Percentiles rank a stretch among this genome's conserved stretches.
Evolutionary conservation across 2,888 invertebrate genomes (phyloP).

Genomic region (Caenorhabditis sp.): DNA sequence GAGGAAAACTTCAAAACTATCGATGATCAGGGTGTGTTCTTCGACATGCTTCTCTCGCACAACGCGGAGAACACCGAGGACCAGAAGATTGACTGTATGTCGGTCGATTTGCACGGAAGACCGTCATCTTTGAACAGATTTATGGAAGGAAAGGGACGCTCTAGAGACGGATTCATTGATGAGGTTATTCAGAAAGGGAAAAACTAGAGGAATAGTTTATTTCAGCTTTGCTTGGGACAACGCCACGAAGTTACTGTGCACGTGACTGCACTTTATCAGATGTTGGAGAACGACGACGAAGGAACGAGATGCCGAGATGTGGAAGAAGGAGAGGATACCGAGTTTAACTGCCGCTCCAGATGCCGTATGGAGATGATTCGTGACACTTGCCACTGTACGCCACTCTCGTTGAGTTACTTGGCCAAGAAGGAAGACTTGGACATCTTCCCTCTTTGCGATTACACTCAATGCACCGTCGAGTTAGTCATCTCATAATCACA

Average conservation of each 20-base stretch:
- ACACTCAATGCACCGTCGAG: conserved; percentile 74
- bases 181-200: too few relatives aligned
- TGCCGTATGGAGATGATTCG: conserved; percentile 77
- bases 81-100: conserved; percentile 76
- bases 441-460: conserved; percentile 75
- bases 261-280: conserved; percentile 72
- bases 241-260: conserved; percentile 75
- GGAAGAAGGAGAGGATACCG: conserved; percentile 74
- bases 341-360: conserved; percentile 75
- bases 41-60: conserved; percentile 75
- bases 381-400: conserved; percentile 74
- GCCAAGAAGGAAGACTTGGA: conserved; percentile 67
- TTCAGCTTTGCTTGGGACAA: conserved; percentile 74
- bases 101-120: conserved; percentile 77
- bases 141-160: conserved; percentile 77
- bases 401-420: conserved; percentile 71
- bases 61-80: conserved; percentile 75
- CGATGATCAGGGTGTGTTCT: conserved; percentile 76
- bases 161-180: conserved; percentile 74
- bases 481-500: conserved; percentile 39
- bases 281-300: conserved; percentile 77
- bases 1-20: conserved; percentile 70
- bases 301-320: conserved; percentile 75
- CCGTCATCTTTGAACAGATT: conserved; percentile 75
- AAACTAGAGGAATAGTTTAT: too few relatives aligned